Percentiles rank a stretch among this genome's conserved stretches.
Evolutionary conservation across 2,888 invertebrate species (phyloP).

Genomic region (Lasioglossum vierecki): DNA sequence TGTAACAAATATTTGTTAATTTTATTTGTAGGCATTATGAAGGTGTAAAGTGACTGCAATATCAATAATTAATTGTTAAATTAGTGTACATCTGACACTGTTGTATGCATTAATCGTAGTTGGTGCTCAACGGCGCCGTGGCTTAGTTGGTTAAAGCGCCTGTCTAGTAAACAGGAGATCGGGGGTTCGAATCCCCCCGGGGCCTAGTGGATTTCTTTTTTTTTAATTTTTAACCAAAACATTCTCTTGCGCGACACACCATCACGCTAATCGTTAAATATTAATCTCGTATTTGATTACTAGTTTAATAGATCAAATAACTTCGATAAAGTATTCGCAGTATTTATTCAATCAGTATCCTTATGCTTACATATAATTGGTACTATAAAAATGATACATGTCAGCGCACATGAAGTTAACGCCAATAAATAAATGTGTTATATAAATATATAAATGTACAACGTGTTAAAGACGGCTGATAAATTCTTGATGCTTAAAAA

Average conservation of each 20-base stretch:
- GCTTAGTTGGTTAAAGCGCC: conserved; percentile 93
- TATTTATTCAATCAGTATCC: conserved; percentile 6
- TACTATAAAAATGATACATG: conserved; percentile 4
- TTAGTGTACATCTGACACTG: conserved; percentile 85
- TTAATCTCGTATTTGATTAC: background rate
- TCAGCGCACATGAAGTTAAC: background rate
- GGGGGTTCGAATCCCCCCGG: conserved; percentile 88
- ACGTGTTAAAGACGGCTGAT: background rate
- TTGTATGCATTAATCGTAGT: conserved; percentile 91
- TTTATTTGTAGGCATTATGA: background rate
- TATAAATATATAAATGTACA: background rate
- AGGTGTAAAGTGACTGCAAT: background rate
- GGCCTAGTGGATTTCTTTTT: conserved; percentile 81
- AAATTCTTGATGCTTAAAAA: conserved; percentile 64
- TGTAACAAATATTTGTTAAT: background rate
- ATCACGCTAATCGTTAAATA: background rate
- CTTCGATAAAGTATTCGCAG: background rate
- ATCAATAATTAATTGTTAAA: background rate
- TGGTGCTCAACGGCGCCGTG: conserved; percentile 90
- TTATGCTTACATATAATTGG: conserved; percentile 1
- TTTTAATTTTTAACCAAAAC: background rate
- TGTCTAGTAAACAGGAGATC: conserved; percentile 90
- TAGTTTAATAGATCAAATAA: background rate
- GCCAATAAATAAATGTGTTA: conserved; percentile 51
- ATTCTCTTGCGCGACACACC: background rate